phyloP scores from a whole-genome alignment of 2,888 invertebrate genomes.

The Drosophila longiperda region DNA sequence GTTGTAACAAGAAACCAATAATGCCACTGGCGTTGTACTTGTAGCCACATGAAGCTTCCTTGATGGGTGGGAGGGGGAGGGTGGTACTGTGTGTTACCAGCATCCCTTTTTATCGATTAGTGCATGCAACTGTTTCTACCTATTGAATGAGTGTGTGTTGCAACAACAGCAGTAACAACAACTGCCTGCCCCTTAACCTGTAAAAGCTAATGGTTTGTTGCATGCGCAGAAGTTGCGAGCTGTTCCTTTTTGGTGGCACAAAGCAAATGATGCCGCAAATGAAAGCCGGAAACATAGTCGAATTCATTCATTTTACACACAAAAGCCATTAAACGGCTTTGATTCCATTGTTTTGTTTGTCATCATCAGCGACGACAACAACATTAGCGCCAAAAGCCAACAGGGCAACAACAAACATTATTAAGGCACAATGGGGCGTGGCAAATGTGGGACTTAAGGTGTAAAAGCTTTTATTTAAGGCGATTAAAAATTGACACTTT shows the following conservation, averaged over 20 bases:
- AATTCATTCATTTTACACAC: slow-evolving; percentile 78
- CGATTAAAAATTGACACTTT: not conserved
- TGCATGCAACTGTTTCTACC: slow-evolving; percentile 62
- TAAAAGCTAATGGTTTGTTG: slow-evolving; percentile 47
- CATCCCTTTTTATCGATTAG: slow-evolving; percentile 64
- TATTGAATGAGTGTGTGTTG: slow-evolving; percentile 26
- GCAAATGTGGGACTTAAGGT: not conserved
- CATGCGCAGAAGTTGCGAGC: not conserved
- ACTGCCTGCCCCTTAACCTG: slow-evolving; percentile 22
- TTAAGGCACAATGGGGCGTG: not conserved
- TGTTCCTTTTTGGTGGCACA: slow-evolving; percentile 37
- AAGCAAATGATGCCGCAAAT: slow-evolving; percentile 77
- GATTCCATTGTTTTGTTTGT: slow-evolving; percentile 78
- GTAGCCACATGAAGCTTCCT: slow-evolving; percentile 55
- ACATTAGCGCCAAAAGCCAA: slow-evolving; percentile 22
- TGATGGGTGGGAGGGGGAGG: not conserved
- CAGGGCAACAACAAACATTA: slow-evolving; percentile 15
- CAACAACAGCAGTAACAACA: slow-evolving; percentile 25
- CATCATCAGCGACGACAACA: slow-evolving; percentile 51
- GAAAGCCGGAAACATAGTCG: slow-evolving; percentile 76
- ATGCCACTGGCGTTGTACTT: slow-evolving; percentile 57
- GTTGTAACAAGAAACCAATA: slow-evolving; percentile 69
- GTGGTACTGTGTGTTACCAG: not conserved
- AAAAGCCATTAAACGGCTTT: slow-evolving; percentile 79
- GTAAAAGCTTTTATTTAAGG: not conserved